Conservation (phyloP, 2,888 invertebrate genomes). For the Blastobasis lacticolella region DNA sequence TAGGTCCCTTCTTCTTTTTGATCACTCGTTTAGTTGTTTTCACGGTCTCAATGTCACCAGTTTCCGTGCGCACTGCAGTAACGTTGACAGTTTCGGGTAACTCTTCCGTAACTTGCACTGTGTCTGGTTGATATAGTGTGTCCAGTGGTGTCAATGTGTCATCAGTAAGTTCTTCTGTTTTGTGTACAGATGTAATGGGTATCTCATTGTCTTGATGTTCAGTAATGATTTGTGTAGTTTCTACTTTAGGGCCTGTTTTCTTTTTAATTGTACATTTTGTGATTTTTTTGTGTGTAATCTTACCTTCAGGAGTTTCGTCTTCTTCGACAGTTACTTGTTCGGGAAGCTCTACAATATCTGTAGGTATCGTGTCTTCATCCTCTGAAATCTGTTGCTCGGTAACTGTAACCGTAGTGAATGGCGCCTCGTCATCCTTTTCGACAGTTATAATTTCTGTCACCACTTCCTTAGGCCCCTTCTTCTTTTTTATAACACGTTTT, state of each 20-base stretch:
- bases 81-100: constrained; percentile 24
- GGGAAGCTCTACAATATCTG: constrained; percentile 24
- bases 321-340: constrained; percentile 32
- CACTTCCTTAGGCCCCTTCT: constrained; percentile 17
- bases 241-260: constrained; percentile 48
- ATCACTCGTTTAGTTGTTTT: not conserved
- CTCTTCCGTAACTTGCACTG: constrained; percentile 31
- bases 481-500: constrained; percentile 22
- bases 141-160: constrained; percentile 19
- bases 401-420: constrained; percentile 30
- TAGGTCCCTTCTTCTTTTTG: constrained; percentile 8
- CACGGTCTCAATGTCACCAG: not conserved
- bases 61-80: not conserved
- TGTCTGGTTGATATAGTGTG: constrained; percentile 14
- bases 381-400: constrained; percentile 37
- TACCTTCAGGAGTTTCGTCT: constrained; percentile 10
- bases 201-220: constrained; percentile 29
- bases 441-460: constrained; percentile 23
- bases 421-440: constrained; percentile 30
- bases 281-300: constrained; percentile 14
- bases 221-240: constrained; percentile 53
- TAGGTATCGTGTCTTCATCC: constrained; percentile 5
- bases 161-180: constrained; percentile 29
- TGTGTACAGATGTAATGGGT: constrained; percentile 18
- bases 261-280: constrained; percentile 31